phyloP scores from a whole-genome alignment of 2,888 invertebrate species.

The Noctua fimbriata region DNA sequence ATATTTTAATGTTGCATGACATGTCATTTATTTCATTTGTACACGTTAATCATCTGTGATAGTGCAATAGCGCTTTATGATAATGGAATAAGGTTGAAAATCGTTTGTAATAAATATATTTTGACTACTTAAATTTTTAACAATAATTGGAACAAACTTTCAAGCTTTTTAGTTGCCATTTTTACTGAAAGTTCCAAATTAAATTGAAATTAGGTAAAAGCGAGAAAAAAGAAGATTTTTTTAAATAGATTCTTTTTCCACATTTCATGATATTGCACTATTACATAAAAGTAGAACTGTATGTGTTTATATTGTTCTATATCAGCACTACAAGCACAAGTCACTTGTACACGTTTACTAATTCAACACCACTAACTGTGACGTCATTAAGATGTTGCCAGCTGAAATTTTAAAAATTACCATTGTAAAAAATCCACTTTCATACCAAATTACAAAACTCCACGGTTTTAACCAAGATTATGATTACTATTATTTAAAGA shows the following conservation, averaged over 20 bases:
- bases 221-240: not conserved
- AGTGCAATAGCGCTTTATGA: conserved; percentile 44
- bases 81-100: conserved; percentile 19
- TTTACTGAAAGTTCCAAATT: not conserved
- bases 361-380: conserved; percentile 82
- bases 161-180: not conserved
- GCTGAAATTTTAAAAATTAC: conserved; percentile 24
- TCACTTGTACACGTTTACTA: conserved; percentile 84
- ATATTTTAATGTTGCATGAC: conserved; percentile 80
- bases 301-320: conserved; percentile 64
- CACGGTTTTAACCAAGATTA: not conserved
- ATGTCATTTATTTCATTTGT: conserved; percentile 67
- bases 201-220: not conserved
- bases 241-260: not conserved
- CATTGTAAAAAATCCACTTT: conserved; percentile 28
- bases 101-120: not conserved
- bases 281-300: conserved; percentile 49
- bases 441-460: not conserved
- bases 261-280: conserved; percentile 49
- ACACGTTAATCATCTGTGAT: conserved; percentile 42
- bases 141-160: not conserved
- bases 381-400: conserved; percentile 71
- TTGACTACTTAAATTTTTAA: not conserved
- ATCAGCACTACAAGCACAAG: conserved; percentile 80
- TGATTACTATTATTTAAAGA: not conserved